Conservation (phyloP, 2,888 invertebrate genomes). For the Drymonia ruficornis region DNA sequence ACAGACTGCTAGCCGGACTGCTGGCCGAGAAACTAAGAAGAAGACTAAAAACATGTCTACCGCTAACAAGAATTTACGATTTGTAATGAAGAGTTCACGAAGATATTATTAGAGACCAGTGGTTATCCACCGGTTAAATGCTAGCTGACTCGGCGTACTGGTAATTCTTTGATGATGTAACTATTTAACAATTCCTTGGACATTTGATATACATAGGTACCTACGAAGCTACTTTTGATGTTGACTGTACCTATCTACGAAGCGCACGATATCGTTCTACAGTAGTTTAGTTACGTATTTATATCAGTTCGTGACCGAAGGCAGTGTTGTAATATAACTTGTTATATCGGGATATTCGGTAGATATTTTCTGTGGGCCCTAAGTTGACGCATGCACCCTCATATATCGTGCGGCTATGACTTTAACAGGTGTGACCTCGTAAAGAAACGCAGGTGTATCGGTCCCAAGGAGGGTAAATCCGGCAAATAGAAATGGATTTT, state of each 20-base stretch:
- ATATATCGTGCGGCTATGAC: slow-evolving; percentile 40
- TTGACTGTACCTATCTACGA: too few species aligned
- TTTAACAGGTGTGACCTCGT: slow-evolving; percentile 63
- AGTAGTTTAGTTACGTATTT: slow-evolving; percentile 22
- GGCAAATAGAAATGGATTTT: slow-evolving; percentile 75
- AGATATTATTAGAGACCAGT: too few species aligned
- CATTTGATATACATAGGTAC: too few species aligned
- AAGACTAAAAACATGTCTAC: too few species aligned
- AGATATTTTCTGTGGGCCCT: slow-evolving; percentile 24
- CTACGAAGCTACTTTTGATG: too few species aligned
- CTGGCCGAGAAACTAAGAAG: too few species aligned
- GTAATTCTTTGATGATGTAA: too few species aligned
- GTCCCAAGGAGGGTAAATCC: slow-evolving; percentile 66
- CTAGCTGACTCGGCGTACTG: slow-evolving; percentile 6
- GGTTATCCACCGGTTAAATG: too few species aligned
- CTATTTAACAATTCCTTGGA: too few species aligned
- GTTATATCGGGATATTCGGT: slow-evolving; percentile 24
- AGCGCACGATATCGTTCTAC: neutral
- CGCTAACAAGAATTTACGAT: too few species aligned
- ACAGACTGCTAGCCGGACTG: too few species aligned
- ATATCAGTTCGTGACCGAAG: slow-evolving; percentile 33
- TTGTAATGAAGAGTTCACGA: too few species aligned
- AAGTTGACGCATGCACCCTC: slow-evolving; percentile 40
- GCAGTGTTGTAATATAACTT: slow-evolving; percentile 28
- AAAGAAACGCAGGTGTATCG: slow-evolving; percentile 71